Evolutionary conservation across 2,888 invertebrate genomes (phyloP), one percentile per base, ranked within the genome.

Genomic region (Hyalella azteca): DNA sequence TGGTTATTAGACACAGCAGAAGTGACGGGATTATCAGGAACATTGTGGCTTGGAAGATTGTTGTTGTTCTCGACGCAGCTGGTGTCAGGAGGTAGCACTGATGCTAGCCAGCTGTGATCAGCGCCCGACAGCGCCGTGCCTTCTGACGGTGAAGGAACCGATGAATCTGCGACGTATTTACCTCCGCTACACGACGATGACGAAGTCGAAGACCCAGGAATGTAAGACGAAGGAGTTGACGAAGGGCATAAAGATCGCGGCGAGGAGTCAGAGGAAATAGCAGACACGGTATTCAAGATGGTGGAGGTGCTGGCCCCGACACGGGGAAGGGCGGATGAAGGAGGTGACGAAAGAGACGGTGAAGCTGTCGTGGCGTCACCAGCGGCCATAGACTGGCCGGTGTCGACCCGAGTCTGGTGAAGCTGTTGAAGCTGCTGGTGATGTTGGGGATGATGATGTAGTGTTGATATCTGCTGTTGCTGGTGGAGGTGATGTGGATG

Each of bases 351-450:
- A 15, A 22, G 78, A 40, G 75, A 78, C 77, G 73, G 78, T 77
- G 79, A 79, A 79, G 54, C 59, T 54, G 60, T 60, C 13, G 75
- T 76, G 66, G n/a, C 45, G 41, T 45, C 66, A 41, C 66, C 78
- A 45, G 19, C 79, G 54, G 22, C 79, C 50, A 39, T 50, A 49
- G 50, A 54, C 59, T 59, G 54, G 50, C 50, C 59, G 73, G 15
- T 40, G 39, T 15, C 60, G 45, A 15, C 75, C 75, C 48, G 78
- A 26, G 41, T 54, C 45, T 60, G 66, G 49, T 78, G 80, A 22
- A 50, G 73, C 75, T 81, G 81, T 22, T 81, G 66, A 13, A 75
- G 73, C 15, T 78, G 76, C 26, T 78, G 78, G 29, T 75, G 59
- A 45, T 45, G 45, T 15, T 45, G 45, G 11, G 9, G 45, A 32